These are phyloP conservation scores for Sebastes variabilis DNA, from an alignment of 2,797 vertebrate species.

Conservation along the genomic window DNA sequence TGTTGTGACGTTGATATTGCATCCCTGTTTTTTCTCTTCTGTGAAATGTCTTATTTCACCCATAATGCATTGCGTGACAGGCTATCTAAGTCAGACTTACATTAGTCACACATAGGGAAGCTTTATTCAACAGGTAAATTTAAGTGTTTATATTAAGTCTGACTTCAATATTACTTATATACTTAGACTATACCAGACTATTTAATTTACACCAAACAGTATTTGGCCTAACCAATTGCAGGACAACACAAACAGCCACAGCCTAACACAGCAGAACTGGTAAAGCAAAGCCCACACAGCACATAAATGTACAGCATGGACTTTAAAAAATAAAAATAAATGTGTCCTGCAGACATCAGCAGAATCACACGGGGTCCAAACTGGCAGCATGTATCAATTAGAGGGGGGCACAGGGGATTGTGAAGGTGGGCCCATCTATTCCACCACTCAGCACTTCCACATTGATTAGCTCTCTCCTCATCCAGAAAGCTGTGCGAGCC, in stretches of 20 bases:
- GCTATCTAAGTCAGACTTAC: too few species aligned
- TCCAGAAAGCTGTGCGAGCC: conserved; percentile 52
- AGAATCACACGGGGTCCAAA: conserved; percentile 58
- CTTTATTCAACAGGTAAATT: too few species aligned
- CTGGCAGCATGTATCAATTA: conserved; percentile 74
- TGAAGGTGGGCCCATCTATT: conserved; percentile 65
- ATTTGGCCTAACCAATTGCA: not conserved
- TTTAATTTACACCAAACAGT: not conserved
- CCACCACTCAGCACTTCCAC: conserved; percentile 74
- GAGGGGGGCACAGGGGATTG: conserved; percentile 63
- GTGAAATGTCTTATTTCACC: too few species aligned
- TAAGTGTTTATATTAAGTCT: too few species aligned
- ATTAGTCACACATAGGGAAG: too few species aligned
- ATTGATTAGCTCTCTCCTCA: conserved; percentile 74
- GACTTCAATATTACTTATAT: too few species aligned
- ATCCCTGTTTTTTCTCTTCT: too few species aligned
- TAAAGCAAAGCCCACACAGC: conserved; percentile 9
- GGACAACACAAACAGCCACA: not conserved
- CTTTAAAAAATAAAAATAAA: not conserved
- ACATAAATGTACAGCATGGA: conserved; percentile 23
- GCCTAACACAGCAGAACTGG: not conserved
- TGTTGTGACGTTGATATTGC: too few species aligned
- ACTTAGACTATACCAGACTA: too few species aligned
- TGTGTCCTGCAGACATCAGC: conserved; percentile 65
- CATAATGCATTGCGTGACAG: too few species aligned